phyloP scores from a whole-genome alignment of 1,140 invertebrate species.

The Phthorimaea operculella region DNA sequence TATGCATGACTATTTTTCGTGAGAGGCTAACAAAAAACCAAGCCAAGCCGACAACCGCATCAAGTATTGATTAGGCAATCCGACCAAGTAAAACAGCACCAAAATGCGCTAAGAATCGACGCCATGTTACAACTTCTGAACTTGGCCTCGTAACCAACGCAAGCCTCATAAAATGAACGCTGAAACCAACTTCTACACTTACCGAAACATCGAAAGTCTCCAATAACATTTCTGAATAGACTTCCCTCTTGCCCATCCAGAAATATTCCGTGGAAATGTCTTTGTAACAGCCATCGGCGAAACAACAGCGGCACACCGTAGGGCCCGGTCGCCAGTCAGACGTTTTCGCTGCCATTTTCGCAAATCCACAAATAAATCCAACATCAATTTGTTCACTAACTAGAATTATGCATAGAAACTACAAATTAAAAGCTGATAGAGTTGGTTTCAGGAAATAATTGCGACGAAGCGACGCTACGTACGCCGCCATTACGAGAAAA shows the following conservation, averaged over 20 bases:
- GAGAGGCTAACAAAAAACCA: too few species aligned
- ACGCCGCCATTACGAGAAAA: too few species aligned
- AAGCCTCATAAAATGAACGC: neutral
- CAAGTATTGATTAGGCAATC: neutral
- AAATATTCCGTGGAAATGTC: constrained; percentile 63
- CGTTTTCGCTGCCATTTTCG: constrained; percentile 47
- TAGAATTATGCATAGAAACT: constrained; percentile 13
- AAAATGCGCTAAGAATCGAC: neutral
- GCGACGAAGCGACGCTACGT: constrained; percentile 6
- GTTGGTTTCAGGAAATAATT: too few species aligned
- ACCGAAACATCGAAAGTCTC: constrained; percentile 45
- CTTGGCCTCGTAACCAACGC: neutral
- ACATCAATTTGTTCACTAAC: constrained; percentile 26
- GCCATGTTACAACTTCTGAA: neutral
- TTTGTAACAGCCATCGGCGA: constrained; percentile 56
- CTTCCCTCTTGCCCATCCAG: constrained; percentile 60
- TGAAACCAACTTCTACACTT: constrained; percentile 17
- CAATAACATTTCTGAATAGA: constrained; percentile 52
- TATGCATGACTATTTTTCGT: too few species aligned
- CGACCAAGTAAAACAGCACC: neutral
- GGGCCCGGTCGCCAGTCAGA: constrained; percentile 53
- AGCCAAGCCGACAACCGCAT: too few species aligned
- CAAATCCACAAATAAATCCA: constrained; percentile 30
- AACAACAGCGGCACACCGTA: constrained; percentile 54
- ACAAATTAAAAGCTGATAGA: neutral